Evolutionary conservation across 2,888 invertebrate genomes (phyloP).

Genomic region (Apotomis capreana): DNA sequence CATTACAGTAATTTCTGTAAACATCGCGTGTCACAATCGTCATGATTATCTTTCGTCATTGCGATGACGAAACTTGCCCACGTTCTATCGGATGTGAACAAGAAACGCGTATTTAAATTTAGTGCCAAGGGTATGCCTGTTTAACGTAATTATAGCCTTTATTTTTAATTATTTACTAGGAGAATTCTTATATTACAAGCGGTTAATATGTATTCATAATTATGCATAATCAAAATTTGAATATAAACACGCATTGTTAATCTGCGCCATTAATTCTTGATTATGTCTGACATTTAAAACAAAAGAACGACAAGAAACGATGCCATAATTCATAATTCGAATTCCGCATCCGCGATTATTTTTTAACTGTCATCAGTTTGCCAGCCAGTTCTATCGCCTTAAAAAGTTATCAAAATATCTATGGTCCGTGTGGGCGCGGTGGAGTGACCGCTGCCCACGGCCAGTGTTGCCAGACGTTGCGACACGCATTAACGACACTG

Average conservation of each 20-base stretch:
- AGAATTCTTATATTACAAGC: slow-evolving; percentile 4
- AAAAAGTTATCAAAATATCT: slow-evolving; percentile 42
- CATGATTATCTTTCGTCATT: slow-evolving; percentile 38
- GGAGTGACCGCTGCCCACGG: slow-evolving; percentile 62
- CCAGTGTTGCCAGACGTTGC: slow-evolving; percentile 51
- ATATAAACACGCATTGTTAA: slow-evolving; percentile 12
- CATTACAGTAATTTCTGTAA: slow-evolving; percentile 41
- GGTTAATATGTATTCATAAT: not conserved
- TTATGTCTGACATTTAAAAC: slow-evolving; percentile 34
- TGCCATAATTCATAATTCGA: slow-evolving; percentile 32
- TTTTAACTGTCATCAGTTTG: slow-evolving; percentile 36
- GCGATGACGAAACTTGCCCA: slow-evolving; percentile 37
- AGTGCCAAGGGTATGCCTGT: slow-evolving; percentile 38
- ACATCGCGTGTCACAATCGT: slow-evolving; percentile 39
- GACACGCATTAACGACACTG: slow-evolving; percentile 47
- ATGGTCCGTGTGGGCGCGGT: slow-evolving; percentile 50
- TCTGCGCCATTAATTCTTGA: slow-evolving; percentile 25
- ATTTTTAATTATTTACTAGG: slow-evolving; percentile 14
- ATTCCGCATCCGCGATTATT: slow-evolving; percentile 37
- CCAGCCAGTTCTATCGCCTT: slow-evolving; percentile 36
- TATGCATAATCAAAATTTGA: not conserved
- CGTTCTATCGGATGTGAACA: slow-evolving; percentile 33
- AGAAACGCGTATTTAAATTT: slow-evolving; percentile 38
- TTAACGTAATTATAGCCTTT: slow-evolving; percentile 18
- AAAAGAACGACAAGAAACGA: slow-evolving; percentile 24